Evolutionary conservation across 1,140 invertebrate genomes (phyloP), one percentile per base, ranked within the genome.

Genomic region (Stegodyphus mimosarum): DNA sequence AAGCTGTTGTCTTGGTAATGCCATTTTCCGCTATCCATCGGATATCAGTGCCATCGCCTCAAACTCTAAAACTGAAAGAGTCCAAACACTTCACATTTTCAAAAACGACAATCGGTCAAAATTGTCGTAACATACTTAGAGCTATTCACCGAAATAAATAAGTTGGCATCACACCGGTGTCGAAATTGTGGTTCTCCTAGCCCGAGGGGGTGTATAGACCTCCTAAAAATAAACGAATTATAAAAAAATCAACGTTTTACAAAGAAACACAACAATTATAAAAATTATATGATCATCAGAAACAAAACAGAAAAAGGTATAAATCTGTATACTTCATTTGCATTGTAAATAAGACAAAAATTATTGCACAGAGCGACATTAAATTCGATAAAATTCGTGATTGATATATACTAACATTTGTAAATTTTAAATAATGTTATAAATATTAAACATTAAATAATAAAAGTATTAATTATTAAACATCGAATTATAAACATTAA

Each of bases 161-260:
- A 60, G 15, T 53, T 73, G 48, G 18, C 63, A 83, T 83, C 81
- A 83, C 49, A 83, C 81, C 18, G 81, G 81, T n/a, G 81, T 83
- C 15, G 81, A 83, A 51, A 83, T 83, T 66, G 81, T 83, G 33
- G 81, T 83, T 53, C 81, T 74, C 69, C 81, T 83, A 50, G 53
- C 64, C 6, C 81, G 60, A 83, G 81, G 81, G n/a, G 81, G 81
- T 13, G 81, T 83, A 49, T 83, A 83, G n/a, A 83, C 81, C 72
- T 83, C 81, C 81, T 83, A 15, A 55, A 83, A 83, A 33, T 13
- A 17, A 17, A 33, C 33, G 33, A 33, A 33, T 33, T 33, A 50
- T 53, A n/a, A 52, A 70, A 66, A n/a, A 15, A 60, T 11, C 9
- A 60, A 60, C 55, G 55, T 60, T 9, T 60, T 60, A 11, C 9